These are phyloP conservation scores for Cotesia vestalis DNA, from an alignment of 1,140 invertebrate genomes.

Conservation along the genomic window DNA sequence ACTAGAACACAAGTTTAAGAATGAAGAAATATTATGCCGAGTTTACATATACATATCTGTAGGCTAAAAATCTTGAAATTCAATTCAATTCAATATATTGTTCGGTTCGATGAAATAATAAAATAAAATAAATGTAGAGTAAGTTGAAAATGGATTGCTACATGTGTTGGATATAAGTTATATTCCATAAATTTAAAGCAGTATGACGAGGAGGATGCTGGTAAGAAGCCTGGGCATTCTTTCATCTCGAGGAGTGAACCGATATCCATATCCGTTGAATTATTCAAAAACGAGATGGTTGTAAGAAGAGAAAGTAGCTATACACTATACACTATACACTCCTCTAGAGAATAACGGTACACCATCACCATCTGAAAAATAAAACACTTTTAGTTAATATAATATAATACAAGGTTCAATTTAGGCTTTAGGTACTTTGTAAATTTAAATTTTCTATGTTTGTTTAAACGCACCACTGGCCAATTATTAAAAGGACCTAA, in stretches of 20 bases:
- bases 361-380: too few species aligned
- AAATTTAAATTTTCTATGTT: too few species aligned
- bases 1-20: too few species aligned
- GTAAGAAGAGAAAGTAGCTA: background rate
- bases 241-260: constrained; percentile 21
- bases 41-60: too few species aligned
- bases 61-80: too few species aligned
- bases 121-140: constrained; percentile 7
- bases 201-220: background rate
- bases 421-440: background rate
- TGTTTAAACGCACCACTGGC: too few species aligned
- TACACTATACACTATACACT: too few species aligned
- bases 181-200: constrained; percentile 14
- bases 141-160: constrained; percentile 20
- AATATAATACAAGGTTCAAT: background rate
- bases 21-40: too few species aligned
- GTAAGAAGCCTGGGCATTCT: constrained; percentile 10
- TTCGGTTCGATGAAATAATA: background rate
- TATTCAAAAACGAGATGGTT: constrained; percentile 33
- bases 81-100: background rate
- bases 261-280: constrained; percentile 33
- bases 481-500: too few species aligned
- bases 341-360: background rate
- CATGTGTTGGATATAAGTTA: constrained; percentile 12
- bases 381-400: too few species aligned